Base-by-base conservation (phyloP, 1,140 invertebrate species). In the Lerema accius region DNA sequence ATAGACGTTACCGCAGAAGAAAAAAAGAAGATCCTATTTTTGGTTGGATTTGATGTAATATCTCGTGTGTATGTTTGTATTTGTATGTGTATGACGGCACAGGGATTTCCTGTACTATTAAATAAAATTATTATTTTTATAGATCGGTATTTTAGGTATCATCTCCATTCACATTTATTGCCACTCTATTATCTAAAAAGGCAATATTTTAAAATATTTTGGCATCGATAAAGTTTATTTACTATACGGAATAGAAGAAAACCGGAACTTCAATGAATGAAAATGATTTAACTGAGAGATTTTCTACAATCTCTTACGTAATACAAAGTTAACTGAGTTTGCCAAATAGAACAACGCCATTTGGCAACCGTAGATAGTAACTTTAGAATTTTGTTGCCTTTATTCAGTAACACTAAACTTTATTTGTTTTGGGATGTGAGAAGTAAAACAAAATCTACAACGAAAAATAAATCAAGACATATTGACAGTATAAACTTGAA, bases 331-430 rank as follows among this genome's bases (percentile, higher is more conserved):
- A 56, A 56, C 53, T 43, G 7, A 9, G 43, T 65, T 68, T 64
- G 71, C 74, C 74, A 77, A 70, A 71, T 73, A 71, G 74, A 67
- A 59, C 69, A 68, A 55, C 66, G 65, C 60, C 53, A 65, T 71
- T 73, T 77, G 74, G 71, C 71, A 69, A 28, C 51, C 16, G 23
- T 26, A 11, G n/a, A 19, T 16, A 11, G n/a, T 23, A 26, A 46
- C 45, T 46, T 26, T 43, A 28, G n/a, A 56, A 28, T 56, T 28
- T 26, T 26, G 19, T 32, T 16, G 10, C 19, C 28, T 32, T 9
- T 7, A 7, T 43, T 49, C 13, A 4, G 9, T 32, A 56, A 56
- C 53, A 15, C 32, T 32, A 45, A 56, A 15, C 10, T 56, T 56
- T 56, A 56, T 56, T 55, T 42, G 50, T 55, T 42, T 39, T n/a